Conservation (phyloP, 2,797 vertebrate genomes). For the Platalea minor region DNA sequence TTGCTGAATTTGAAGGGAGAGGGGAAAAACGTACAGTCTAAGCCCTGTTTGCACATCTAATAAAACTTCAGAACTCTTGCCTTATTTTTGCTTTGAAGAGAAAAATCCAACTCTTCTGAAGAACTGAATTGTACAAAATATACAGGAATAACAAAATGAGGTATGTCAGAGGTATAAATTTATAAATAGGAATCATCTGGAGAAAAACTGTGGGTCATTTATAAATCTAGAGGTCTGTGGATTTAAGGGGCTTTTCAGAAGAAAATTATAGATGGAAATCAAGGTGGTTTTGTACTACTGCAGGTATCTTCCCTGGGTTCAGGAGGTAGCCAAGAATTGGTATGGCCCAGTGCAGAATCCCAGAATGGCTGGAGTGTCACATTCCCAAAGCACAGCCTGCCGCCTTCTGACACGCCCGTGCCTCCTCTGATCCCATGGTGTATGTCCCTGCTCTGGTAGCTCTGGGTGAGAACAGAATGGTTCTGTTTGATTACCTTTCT, state of each 20-base stretch:
- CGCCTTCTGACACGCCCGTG: rapidly evolving
- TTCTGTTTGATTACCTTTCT: not conserved
- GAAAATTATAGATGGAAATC: not conserved
- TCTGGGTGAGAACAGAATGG: not conserved
- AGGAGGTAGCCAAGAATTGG: not conserved
- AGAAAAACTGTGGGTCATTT: not conserved
- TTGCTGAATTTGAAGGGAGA: not conserved
- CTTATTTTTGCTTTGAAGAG: not conserved
- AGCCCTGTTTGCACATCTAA: not conserved
- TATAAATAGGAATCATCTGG: not conserved
- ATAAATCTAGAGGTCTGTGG: not conserved
- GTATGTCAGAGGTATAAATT: not conserved
- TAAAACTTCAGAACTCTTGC: not conserved
- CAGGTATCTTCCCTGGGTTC: not conserved
- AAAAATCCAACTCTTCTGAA: not conserved
- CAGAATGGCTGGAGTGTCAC: not conserved
- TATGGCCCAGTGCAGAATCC: not conserved
- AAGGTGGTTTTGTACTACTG: not conserved
- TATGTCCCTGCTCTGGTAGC: not conserved
- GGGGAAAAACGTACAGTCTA: not conserved
- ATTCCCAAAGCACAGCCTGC: not conserved
- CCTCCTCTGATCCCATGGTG: no score
- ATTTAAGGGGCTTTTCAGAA: not conserved
- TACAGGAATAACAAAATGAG: not conserved
- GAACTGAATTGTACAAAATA: not conserved